Evolutionary conservation across 2,888 invertebrate species (phyloP), one percentile per base, ranked within the genome.

Genomic region (Drosophila sordidula): DNA sequence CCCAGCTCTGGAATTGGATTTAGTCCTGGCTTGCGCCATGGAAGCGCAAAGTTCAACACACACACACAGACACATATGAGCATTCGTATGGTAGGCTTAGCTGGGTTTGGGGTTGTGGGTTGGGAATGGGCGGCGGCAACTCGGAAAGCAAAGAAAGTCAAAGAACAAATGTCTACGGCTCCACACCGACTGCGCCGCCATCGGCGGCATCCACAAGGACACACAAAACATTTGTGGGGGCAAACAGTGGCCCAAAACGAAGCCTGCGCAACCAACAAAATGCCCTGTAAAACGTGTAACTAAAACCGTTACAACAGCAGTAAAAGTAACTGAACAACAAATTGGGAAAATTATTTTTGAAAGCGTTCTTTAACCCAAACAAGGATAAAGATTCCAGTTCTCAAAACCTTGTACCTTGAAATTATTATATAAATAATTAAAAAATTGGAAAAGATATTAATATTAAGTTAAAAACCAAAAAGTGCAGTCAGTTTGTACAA

Each of bases 61-160:
- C 42, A 45, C 49, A 62, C 52, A 71, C 36, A 25, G 22, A 22
- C 14, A 46, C 29, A 47, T 42, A 55, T 22, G 54, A 55, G 39
- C 29, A 39, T 44, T 36, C 46, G 29, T 16, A 34, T 52, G 51
- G 42, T 8, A 12, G 38, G 34, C 25, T 39, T 41, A 12, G 1
- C 3, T 26, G 2, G 9, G 18, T 18, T 18, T 9, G 11, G 12
- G 9, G 1, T 25, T 9, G 22, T n/a, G 57, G 29, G 14, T 8
- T 14, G 26, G 50, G 46, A 32, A 29, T 18, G 34, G 25, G 26
- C 16, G 29, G 38, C 44, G 71, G 71, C 58, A 73, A 58, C 69
- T 75, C 82, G 80, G 85, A 81, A 87, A 83, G 83, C 70, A 75
- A 75, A 74, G 83, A 76, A 87, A 89, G 87, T 87, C 85, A 87